Evolutionary conservation across 2,888 invertebrate genomes (phyloP).

Genomic region (Holacanthella duospinosa): DNA sequence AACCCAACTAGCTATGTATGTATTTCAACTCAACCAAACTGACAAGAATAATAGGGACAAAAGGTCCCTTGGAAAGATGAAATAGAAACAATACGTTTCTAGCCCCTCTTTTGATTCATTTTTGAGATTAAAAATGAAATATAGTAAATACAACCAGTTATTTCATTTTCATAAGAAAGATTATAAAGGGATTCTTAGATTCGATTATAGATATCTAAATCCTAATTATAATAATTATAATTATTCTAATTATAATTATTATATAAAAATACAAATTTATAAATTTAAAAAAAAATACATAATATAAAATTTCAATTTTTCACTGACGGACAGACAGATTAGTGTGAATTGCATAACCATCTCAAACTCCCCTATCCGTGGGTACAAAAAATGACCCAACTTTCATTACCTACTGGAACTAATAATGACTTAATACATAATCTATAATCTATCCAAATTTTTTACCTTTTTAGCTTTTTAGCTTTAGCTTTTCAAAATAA

Average conservation of each 20-base stretch:
- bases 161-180: background rate
- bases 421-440: no score
- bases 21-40: background rate
- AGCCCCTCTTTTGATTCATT: background rate
- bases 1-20: background rate
- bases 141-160: background rate
- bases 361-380: no score
- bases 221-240: no score
- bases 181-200: background rate
- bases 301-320: background rate
- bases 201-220: background rate
- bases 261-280: background rate
- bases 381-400: no score
- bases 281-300: background rate
- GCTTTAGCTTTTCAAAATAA: no score
- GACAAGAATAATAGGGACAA: background rate
- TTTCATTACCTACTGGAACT: no score
- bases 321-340: no score
- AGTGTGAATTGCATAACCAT: no score
- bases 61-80: background rate
- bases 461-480: no score
- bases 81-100: background rate
- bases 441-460: no score
- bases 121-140: background rate
- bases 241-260: background rate